These are phyloP conservation scores for Halcyon leucocephala DNA, from an alignment of 2,797 vertebrate genomes.

Conservation along the genomic window DNA sequence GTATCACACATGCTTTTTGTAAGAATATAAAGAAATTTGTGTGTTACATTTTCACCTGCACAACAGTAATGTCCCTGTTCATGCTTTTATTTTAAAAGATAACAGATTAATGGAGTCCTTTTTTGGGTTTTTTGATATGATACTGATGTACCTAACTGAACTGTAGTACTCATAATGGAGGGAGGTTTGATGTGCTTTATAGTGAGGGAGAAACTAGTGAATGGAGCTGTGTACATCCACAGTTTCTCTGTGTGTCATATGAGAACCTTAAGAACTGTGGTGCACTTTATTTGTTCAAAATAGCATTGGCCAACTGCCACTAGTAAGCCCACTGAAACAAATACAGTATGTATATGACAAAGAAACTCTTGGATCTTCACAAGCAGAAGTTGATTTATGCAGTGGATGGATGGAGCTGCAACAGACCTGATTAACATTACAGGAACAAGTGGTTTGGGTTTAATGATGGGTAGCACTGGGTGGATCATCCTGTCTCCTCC, in stretches of 20 bases:
- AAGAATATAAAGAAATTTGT: background rate
- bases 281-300: background rate
- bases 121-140: accelerated
- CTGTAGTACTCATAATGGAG: background rate
- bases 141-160: background rate
- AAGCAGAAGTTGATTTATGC: background rate
- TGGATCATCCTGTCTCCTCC: background rate
- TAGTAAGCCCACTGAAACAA: background rate
- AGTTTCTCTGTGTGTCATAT: background rate
- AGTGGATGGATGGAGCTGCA: background rate
- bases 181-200: background rate
- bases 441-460: background rate
- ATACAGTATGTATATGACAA: background rate
- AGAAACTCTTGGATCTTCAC: background rate
- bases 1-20: background rate
- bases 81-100: background rate
- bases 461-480: background rate
- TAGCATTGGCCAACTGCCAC: background rate
- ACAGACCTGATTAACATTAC: background rate
- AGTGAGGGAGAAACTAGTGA: background rate
- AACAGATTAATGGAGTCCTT: background rate
- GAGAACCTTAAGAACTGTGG: background rate
- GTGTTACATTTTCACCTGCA: background rate
- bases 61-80: background rate
- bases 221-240: accelerated